Evolutionary conservation across 2,888 invertebrate genomes (phyloP).

Genomic region (Melanchra persicariae): DNA sequence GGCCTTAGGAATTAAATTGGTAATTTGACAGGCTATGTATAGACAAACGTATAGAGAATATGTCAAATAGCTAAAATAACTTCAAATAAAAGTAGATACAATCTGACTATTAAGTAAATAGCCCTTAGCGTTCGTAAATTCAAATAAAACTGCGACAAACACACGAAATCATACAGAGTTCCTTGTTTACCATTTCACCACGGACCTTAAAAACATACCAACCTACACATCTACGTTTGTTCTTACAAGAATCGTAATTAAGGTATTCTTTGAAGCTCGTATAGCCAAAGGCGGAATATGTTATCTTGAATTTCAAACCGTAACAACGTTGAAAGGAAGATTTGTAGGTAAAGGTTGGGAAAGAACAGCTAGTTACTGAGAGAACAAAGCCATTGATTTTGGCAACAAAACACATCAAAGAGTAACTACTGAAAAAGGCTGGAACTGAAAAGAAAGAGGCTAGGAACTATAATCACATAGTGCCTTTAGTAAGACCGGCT

Average conservation of each 20-base stretch:
- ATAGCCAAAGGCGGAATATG: constrained; percentile 60
- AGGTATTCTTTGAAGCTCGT: constrained; percentile 65
- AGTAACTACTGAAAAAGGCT: constrained; percentile 42
- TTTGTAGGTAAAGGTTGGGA: constrained; percentile 51
- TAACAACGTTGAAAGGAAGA: constrained; percentile 54
- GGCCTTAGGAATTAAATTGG: no score
- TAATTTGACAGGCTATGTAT: no score
- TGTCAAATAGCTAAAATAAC: no score
- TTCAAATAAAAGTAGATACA: no score
- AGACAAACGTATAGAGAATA: no score
- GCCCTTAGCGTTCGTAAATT: background rate
- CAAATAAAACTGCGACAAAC: background rate
- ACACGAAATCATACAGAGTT: background rate
- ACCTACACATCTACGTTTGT: constrained; percentile 31
- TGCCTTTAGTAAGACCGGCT: constrained; percentile 20
- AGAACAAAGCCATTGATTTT: constrained; percentile 59
- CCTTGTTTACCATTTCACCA: background rate
- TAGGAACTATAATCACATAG: constrained; percentile 31
- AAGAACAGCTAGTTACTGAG: constrained; percentile 38
- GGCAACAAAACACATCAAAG: constrained; percentile 57
- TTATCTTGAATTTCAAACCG: constrained; percentile 60
- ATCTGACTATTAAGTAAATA: background rate
- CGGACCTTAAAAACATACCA: background rate
- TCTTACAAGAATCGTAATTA: constrained; percentile 61
- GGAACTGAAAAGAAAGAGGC: constrained; percentile 10